phyloP scores from a whole-genome alignment of 2,113 vertebrate genomes.

The Mobula birostris region DNA sequence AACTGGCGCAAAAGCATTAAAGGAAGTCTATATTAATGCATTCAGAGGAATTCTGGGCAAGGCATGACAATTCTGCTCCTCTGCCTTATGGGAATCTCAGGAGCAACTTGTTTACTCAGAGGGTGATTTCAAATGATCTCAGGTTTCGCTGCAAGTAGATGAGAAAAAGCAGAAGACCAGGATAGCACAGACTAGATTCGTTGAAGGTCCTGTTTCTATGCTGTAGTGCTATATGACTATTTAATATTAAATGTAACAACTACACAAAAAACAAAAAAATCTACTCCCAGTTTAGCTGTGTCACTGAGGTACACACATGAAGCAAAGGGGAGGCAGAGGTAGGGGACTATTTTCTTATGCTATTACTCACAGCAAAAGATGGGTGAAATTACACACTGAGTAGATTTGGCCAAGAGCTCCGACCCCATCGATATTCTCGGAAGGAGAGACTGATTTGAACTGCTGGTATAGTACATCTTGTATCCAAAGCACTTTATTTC shows the following conservation, averaged over 20 bases:
- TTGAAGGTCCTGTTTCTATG: too few species aligned
- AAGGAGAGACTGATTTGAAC: slow-evolving; percentile 60
- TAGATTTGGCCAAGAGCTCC: not conserved
- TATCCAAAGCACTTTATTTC: slow-evolving; percentile 56
- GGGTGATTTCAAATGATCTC: too few species aligned
- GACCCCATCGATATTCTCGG: slow-evolving; percentile 57
- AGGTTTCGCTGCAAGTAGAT: too few species aligned
- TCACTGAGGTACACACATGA: slow-evolving; percentile 19
- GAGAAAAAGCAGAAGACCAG: too few species aligned
- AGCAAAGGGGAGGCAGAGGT: not conserved
- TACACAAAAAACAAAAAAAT: not conserved
- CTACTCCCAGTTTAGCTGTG: not conserved
- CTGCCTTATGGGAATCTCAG: too few species aligned
- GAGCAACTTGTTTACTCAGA: too few species aligned
- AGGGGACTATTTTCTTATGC: not conserved
- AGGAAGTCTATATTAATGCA: not conserved
- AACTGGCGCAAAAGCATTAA: not conserved
- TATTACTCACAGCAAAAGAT: slow-evolving; percentile 46
- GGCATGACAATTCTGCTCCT: not conserved
- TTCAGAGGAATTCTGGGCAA: not conserved
- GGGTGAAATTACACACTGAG: slow-evolving; percentile 45
- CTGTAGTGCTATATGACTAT: too few species aligned
- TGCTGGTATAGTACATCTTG: slow-evolving; percentile 50
- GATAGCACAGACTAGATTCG: too few species aligned
- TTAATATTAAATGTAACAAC: not conserved